phyloP scores from a whole-genome alignment of 2,113 vertebrate species.

The Ageneiosus marmoratus region DNA sequence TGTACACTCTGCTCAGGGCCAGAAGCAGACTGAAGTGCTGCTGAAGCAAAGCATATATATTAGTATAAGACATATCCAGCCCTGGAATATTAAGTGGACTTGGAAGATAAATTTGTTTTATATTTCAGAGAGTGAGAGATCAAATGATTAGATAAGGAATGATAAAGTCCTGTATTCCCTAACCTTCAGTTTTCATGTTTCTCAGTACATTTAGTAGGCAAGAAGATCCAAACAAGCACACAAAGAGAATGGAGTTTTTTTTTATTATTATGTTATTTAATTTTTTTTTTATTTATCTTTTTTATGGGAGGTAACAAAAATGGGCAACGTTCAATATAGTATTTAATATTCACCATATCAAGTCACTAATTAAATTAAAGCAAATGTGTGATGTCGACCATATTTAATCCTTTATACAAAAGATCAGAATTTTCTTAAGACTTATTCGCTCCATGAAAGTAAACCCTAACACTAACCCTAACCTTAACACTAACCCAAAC shows the following conservation, averaged over 20 bases:
- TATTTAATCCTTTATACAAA: background rate
- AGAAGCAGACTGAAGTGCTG: conserved; percentile 2
- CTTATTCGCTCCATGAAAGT: too few species aligned
- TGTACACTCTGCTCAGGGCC: conserved; percentile 8
- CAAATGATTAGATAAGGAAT: background rate
- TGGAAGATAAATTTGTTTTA: conserved; percentile 26
- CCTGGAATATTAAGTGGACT: conserved; percentile 35
- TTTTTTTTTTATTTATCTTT: too few species aligned
- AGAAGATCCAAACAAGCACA: background rate
- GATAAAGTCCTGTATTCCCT: background rate
- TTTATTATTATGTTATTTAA: too few species aligned
- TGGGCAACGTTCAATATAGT: too few species aligned
- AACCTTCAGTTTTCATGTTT: background rate
- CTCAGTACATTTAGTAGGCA: background rate
- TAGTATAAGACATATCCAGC: conserved; percentile 3
- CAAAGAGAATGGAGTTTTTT: too few species aligned
- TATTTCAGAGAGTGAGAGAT: conserved; percentile 13
- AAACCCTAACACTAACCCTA: too few species aligned
- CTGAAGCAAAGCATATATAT: conserved; percentile 1
- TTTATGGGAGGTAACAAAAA: background rate
- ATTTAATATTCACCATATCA: background rate
- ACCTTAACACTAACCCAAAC: too few species aligned
- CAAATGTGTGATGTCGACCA: background rate
- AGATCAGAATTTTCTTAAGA: background rate
- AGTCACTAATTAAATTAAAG: too few species aligned